Percentiles rank a stretch among this genome's conserved stretches.
These are phyloP conservation scores for Chinchilla lanigera DNA, from an alignment of 2,113 vertebrate species.

Conservation along the genomic window DNA sequence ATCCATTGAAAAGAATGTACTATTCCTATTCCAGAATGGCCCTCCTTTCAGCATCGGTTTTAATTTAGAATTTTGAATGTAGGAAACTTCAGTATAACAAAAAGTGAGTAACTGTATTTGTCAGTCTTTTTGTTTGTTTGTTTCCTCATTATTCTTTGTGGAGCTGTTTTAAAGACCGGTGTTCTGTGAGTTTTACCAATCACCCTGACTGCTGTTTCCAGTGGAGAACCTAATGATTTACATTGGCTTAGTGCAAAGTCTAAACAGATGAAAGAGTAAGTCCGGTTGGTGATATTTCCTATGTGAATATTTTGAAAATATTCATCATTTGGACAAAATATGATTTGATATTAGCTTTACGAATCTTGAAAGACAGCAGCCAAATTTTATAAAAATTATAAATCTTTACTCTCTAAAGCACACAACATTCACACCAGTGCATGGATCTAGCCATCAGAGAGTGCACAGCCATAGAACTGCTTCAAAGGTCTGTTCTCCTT, in stretches of 20 bases:
- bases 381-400: slow-evolving; percentile 70
- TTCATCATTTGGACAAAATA: neutral
- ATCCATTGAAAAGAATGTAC: neutral
- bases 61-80: neutral
- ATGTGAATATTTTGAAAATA: slow-evolving; percentile 69
- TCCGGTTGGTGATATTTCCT: slow-evolving; percentile 67
- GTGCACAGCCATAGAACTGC: neutral
- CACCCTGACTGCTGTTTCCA: slow-evolving; percentile 70
- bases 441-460: slow-evolving; percentile 34
- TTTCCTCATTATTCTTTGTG: neutral
- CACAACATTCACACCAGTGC: neutral
- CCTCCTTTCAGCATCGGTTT: neutral
- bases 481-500: slow-evolving; percentile 41
- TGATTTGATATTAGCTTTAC: neutral
- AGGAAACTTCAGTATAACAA: neutral
- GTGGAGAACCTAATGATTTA: slow-evolving; percentile 70
- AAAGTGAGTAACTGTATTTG: neutral
- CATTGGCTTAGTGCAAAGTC: slow-evolving; percentile 60
- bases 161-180: slow-evolving; percentile 57
- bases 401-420: slow-evolving; percentile 52
- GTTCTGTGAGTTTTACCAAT: slow-evolving; percentile 67
- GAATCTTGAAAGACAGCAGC: slow-evolving; percentile 61
- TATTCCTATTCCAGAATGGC: neutral
- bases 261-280: slow-evolving; percentile 72
- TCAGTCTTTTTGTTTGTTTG: neutral